Conservation (phyloP, 2,888 invertebrate genomes). For the Hemistola chrysoprasaria region DNA sequence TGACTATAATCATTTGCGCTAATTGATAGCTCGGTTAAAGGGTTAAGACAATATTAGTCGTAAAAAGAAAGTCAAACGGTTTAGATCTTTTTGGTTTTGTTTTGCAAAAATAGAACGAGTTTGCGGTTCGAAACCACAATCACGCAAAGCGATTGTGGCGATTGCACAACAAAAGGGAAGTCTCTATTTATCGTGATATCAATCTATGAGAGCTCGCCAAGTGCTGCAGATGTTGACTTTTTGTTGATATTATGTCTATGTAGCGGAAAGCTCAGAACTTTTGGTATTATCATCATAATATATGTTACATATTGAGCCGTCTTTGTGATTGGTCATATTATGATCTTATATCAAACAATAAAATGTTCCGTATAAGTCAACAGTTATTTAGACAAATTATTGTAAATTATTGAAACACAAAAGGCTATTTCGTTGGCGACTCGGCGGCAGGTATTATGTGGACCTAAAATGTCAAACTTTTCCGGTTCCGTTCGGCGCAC, state of each 20-base stretch:
- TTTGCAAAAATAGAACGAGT: constrained; percentile 22
- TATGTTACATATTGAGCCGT: too few relatives aligned
- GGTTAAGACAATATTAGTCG: constrained; percentile 2
- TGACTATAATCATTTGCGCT: background rate
- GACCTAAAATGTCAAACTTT: constrained; percentile 22
- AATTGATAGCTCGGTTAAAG: background rate
- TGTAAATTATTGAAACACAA: background rate
- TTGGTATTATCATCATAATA: too few relatives aligned
- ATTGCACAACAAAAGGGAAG: constrained; percentile 25
- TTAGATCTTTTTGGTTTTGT: constrained; percentile 16
- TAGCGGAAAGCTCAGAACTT: too few relatives aligned
- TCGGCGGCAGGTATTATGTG: constrained; percentile 7
- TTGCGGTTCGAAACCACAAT: constrained; percentile 26
- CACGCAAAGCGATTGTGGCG: constrained; percentile 25
- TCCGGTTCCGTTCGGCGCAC: constrained; percentile 20
- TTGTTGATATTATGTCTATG: background rate
- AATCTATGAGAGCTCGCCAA: constrained; percentile 21
- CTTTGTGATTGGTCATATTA: too few relatives aligned
- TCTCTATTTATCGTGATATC: constrained; percentile 23
- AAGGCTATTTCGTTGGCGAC: constrained; percentile 1
- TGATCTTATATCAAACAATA: too few relatives aligned
- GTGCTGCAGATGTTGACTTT: constrained; percentile 24
- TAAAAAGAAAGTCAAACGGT: constrained; percentile 15
- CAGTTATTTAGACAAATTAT: constrained; percentile 1
- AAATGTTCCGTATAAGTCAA: background rate